Conservation (phyloP, 2,113 vertebrate genomes). For the Apeltes quadracus region DNA sequence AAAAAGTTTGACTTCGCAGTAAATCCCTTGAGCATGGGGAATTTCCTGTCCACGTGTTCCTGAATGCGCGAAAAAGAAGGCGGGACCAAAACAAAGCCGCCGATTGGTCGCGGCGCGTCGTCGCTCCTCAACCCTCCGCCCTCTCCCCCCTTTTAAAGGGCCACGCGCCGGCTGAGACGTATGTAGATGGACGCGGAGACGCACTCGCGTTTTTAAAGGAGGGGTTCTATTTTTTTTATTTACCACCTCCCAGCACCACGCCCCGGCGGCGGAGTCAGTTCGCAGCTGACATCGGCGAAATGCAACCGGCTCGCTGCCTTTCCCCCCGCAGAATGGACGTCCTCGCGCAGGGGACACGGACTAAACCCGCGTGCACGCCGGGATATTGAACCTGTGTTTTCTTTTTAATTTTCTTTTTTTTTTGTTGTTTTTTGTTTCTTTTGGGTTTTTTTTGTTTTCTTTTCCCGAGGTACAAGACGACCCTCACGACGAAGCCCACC, state of each 20-base stretch:
- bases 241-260: constrained; percentile 52
- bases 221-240: constrained; percentile 56
- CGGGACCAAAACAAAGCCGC: constrained; percentile 78
- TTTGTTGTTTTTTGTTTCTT: background rate
- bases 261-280: constrained; percentile 63
- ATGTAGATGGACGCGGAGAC: background rate
- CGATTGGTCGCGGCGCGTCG: constrained; percentile 64
- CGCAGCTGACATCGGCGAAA: constrained; percentile 67
- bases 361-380: constrained; percentile 50
- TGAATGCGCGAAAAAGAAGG: constrained; percentile 57
- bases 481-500: constrained; percentile 24
- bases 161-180: rapidly evolving
- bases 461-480: background rate
- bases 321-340: constrained; percentile 71
- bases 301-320: constrained; percentile 58
- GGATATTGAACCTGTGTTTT: constrained; percentile 52
- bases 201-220: constrained; percentile 45
- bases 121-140: no score
- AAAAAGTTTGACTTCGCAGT: background rate
- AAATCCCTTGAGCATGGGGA: constrained; percentile 61
- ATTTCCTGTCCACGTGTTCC: constrained; percentile 84
- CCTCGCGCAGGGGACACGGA: constrained; percentile 67
- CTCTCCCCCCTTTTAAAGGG: constrained; percentile 54
- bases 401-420: background rate
- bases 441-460: no score